A percentile compares a stretch with the other conserved stretches of the same genome.
These are phyloP conservation scores for Dolomedes plantarius DNA, from an alignment of 2,888 invertebrate species.

Conservation along the genomic window DNA sequence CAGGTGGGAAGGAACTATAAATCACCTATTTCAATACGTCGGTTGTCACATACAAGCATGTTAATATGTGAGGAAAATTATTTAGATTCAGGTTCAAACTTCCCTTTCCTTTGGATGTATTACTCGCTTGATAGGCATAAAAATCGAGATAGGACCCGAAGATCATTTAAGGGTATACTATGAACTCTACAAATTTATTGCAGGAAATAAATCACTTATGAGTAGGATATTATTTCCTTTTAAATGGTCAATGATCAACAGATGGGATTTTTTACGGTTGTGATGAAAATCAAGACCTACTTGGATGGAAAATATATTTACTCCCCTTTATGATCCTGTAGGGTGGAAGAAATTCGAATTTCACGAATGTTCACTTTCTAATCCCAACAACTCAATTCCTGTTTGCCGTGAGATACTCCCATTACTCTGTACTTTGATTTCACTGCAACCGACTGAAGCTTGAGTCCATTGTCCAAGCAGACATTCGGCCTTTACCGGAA, in stretches of 20 bases:
- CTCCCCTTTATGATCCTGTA: not conserved
- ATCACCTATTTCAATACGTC: no score
- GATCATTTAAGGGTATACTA: no score
- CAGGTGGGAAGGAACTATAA: no score
- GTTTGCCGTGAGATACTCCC: constrained; percentile 54
- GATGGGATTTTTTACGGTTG: not conserved
- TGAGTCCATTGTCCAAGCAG: constrained; percentile 37
- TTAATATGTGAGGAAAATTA: no score
- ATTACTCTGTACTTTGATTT: not conserved
- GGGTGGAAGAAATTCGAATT: constrained; percentile 30
- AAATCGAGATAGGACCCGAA: no score
- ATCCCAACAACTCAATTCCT: constrained; percentile 59
- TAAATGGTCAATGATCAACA: not conserved
- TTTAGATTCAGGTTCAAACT: no score
- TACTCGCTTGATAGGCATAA: no score
- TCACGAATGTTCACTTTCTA: constrained; percentile 46
- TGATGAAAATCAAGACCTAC: not conserved
- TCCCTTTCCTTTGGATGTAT: no score
- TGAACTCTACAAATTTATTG: not conserved
- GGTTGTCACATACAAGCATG: no score
- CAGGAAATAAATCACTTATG: not conserved
- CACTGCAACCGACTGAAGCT: not conserved
- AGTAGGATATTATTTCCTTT: not conserved
- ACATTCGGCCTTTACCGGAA: constrained; percentile 42
- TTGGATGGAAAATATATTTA: not conserved